A percentile compares a stretch with the other conserved stretches of the same genome.
Conservation (phyloP, 2,113 vertebrate species). For the Ochotona princeps region DNA sequence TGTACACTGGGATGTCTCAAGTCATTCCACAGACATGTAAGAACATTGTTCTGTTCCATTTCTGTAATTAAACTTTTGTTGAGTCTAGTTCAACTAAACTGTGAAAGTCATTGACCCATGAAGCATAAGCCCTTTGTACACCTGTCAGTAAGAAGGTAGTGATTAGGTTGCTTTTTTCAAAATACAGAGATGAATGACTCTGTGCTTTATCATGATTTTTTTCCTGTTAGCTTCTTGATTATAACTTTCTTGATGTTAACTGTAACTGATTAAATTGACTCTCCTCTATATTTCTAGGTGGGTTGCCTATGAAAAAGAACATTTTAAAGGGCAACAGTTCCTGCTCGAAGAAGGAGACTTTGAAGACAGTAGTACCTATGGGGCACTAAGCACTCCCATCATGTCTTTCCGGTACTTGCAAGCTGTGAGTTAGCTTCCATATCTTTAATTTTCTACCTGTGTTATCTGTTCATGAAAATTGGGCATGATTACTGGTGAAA, state of each 20-base stretch:
- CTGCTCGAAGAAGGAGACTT: slow-evolving; percentile 92
- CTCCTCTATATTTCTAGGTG: slow-evolving; percentile 85
- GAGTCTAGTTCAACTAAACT: background rate
- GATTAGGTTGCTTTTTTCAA: slow-evolving; percentile 48
- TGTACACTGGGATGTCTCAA: background rate
- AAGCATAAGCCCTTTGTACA: slow-evolving; percentile 24
- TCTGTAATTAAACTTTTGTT: slow-evolving; percentile 46
- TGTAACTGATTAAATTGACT: slow-evolving; percentile 2
- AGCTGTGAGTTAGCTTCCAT: slow-evolving; percentile 86
- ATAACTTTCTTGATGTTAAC: slow-evolving; percentile 16
- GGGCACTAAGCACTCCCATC: slow-evolving; percentile 79
- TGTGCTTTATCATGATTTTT: background rate
- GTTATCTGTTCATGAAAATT: slow-evolving; percentile 13
- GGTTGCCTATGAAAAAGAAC: slow-evolving; percentile 91
- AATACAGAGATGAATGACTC: background rate
- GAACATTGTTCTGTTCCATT: background rate
- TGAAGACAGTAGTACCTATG: slow-evolving; percentile 83
- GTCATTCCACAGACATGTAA: background rate
- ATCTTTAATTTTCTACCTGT: background rate
- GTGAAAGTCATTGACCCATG: slow-evolving; percentile 45
- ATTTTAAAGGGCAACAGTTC: slow-evolving; percentile 90
- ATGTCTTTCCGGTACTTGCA: slow-evolving; percentile 91
- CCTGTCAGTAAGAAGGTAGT: slow-evolving; percentile 55
- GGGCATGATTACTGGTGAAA: background rate
- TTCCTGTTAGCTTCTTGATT: slow-evolving; percentile 22